phyloP scores from a whole-genome alignment of 2,113 vertebrate species.

The Spheniscus mendiculus region DNA sequence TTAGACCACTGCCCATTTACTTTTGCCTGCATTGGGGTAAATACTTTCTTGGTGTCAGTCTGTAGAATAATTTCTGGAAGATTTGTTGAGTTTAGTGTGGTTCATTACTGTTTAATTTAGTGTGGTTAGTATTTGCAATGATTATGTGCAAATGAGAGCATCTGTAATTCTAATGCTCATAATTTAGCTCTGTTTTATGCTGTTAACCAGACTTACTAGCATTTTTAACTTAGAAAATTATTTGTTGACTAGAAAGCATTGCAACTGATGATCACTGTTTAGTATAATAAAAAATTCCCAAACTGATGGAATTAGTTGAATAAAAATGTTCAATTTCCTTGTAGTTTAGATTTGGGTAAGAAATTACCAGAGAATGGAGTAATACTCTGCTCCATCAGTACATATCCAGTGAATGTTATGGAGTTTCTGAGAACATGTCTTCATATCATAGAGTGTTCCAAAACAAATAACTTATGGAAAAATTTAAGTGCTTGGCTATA shows the following conservation, averaged over 20 bases:
- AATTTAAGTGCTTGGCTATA: not conserved
- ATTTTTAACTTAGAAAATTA: not conserved
- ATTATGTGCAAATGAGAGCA: not conserved
- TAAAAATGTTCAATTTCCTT: not conserved
- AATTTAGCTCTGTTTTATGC: not conserved
- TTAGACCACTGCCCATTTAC: not conserved
- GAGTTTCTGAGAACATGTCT: not conserved
- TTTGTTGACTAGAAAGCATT: not conserved
- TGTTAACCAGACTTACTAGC: not conserved
- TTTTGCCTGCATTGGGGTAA: not conserved
- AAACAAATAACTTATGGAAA: not conserved
- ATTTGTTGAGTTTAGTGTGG: not conserved
- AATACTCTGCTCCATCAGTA: not conserved
- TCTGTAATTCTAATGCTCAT: conserved; percentile 9
- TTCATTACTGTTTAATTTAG: not conserved
- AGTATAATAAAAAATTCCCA: not conserved
- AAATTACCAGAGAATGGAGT: not conserved
- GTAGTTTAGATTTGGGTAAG: not conserved
- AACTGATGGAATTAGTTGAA: not conserved
- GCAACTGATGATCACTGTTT: not conserved
- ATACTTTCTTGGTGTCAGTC: not conserved
- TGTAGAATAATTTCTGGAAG: not conserved
- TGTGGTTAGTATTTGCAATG: not conserved
- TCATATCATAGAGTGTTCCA: not conserved
- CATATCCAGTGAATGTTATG: not conserved